Evolutionary conservation across 2,797 vertebrate genomes (phyloP), one percentile per base, ranked within the genome.

Genomic region (Pipistrellus pygmaeus): DNA sequence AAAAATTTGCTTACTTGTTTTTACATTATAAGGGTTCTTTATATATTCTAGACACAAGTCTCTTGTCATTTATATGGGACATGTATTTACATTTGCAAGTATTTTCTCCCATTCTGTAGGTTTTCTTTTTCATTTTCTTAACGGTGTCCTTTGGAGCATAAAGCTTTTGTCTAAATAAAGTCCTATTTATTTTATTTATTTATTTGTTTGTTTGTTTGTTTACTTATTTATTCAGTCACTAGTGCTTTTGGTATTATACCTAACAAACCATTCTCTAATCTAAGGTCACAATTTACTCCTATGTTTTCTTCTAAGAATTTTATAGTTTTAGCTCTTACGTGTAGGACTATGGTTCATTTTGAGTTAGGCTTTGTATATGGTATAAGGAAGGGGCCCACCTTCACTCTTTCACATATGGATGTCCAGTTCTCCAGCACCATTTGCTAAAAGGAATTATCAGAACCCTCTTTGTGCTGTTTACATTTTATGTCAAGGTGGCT

Each of bases 61-160:
- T 51, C 77, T 75, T 76, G 21, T 84, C 35, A 77, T 30, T 32
- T 89, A 23, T 10, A 73, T 25, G 21, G 35, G 35, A 71, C n/a
- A 62, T 72, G 72, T 41, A 72, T 62, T 62, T 30, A 62, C 14
- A 73, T 91, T 91, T 91, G 25, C 2, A 53, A 30, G 30, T 44
- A 25, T 91, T 85, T 72, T 78, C 38, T 46, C 2, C 41, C 38
- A 51, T 30, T n/a, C 2, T 27, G 1, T 51, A 23, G 32, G 2
- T 83, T 64, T 81, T 69, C 72, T 87, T 55, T 91, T 60, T 46
- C 9, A 82, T 86, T 91, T 89, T 21, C 27, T 84, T 87, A 41
- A 71, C 72, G 23, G 20, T 72, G 2, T 87, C 68, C 30, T 64
- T 90, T 81, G 21, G 32, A 85, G 66, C 13, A 87, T n/a, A 57